These are phyloP conservation scores for Limnephilus auricula DNA, from an alignment of 2,888 invertebrate species.

Conservation along the genomic window DNA sequence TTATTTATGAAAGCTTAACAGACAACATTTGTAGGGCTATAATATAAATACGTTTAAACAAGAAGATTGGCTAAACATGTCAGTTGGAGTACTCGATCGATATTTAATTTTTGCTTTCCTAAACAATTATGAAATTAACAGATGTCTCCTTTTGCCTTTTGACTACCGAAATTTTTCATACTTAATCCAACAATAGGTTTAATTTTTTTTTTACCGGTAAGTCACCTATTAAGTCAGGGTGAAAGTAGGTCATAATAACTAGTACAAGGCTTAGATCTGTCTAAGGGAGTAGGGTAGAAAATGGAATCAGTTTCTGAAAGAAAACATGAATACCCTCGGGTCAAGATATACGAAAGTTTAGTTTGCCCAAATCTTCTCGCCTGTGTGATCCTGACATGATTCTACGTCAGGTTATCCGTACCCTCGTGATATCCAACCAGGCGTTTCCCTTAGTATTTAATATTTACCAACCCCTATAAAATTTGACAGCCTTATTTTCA, in stretches of 20 bases:
- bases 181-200: background rate
- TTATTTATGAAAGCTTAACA: no score
- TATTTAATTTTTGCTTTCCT: no score
- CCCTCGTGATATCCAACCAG: conserved; percentile 6
- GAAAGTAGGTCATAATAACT: background rate
- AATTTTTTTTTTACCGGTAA: no score
- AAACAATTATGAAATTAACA: no score
- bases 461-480: conserved; percentile 15
- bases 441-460: conserved; percentile 25
- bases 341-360: background rate
- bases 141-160: no score
- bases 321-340: background rate
- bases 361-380: background rate
- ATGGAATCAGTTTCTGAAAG: background rate
- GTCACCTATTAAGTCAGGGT: background rate
- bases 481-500: conserved; percentile 31
- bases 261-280: background rate
- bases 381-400: conserved; percentile 2
- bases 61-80: no score
- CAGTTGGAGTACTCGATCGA: no score
- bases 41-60: no score
- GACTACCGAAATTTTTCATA: no score
- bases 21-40: no score
- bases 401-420: background rate
- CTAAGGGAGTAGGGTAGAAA: background rate